Conservation (phyloP, 2,113 vertebrate genomes). For the Apodemus sylvaticus region DNA sequence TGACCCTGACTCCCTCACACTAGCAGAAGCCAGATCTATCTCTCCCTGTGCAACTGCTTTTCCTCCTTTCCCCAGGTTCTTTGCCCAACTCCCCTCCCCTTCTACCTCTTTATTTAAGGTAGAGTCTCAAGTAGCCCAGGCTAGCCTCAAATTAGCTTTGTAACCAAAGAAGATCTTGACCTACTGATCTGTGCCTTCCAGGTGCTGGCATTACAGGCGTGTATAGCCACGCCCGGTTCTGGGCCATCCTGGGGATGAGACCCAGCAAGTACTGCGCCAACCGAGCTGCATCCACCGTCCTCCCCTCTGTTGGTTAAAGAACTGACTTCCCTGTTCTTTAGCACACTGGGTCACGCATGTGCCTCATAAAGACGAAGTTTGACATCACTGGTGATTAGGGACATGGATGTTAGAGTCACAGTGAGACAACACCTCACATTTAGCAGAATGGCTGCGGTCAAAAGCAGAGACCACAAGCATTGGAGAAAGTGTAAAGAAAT, state of each 20-base stretch:
- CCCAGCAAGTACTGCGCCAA: background rate
- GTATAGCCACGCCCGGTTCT: background rate
- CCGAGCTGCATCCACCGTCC: too few species aligned
- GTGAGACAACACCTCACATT: background rate
- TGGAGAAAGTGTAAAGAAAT: background rate
- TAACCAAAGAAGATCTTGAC: background rate
- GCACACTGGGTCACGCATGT: background rate
- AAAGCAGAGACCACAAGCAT: background rate
- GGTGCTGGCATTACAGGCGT: background rate
- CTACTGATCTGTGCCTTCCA: background rate
- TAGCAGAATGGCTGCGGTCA: background rate
- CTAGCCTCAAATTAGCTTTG: background rate
- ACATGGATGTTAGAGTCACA: constrained; percentile 1
- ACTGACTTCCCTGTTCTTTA: background rate
- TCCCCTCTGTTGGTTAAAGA: constrained; percentile 10
- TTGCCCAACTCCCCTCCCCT: rapidly evolving
- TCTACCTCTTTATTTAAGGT: background rate
- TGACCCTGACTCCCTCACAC: background rate
- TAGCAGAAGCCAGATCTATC: background rate
- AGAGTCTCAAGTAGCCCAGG: background rate
- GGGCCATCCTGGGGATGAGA: rapidly evolving
- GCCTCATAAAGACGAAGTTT: constrained; percentile 26
- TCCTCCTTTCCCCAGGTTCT: background rate
- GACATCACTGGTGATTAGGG: background rate
- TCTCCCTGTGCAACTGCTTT: background rate